Evolutionary conservation across 2,113 vertebrate genomes (phyloP).

Genomic region (Heliornis fulica): DNA sequence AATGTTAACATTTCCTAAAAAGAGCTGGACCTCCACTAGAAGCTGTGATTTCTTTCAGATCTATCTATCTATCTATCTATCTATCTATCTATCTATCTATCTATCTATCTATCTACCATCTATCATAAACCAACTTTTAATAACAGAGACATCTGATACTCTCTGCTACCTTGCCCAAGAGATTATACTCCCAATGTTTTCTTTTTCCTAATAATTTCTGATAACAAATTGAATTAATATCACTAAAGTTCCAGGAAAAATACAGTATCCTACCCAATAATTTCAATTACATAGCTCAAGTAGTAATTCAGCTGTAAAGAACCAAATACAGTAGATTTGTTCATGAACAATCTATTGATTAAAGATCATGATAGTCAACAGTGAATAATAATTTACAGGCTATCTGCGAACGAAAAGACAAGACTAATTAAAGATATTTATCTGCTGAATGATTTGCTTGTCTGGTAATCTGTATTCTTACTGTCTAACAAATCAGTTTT

Average conservation of each 20-base stretch:
- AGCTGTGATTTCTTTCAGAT: not conserved
- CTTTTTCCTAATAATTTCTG: not conserved
- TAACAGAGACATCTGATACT: not conserved
- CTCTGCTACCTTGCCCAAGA: not conserved
- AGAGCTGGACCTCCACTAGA: not conserved
- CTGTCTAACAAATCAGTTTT: not conserved
- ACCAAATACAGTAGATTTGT: not conserved
- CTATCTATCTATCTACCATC: too few relatives aligned
- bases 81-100: not conserved
- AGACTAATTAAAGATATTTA: constrained; percentile 29
- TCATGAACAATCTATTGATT: not conserved
- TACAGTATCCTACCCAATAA: not conserved
- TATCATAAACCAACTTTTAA: not conserved
- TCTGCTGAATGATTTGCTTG: not conserved
- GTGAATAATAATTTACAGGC: not conserved
- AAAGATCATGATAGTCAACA: not conserved
- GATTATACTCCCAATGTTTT: not conserved
- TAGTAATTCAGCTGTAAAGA: not conserved
- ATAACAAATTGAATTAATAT: not conserved
- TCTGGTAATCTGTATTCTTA: not conserved
- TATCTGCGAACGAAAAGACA: not conserved
- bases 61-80: not conserved
- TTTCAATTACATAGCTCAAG: not conserved
- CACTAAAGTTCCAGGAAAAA: not conserved
- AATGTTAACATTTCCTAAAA: not conserved